Conservation (phyloP, 2,797 vertebrate species). For the Myotis pilosus region DNA sequence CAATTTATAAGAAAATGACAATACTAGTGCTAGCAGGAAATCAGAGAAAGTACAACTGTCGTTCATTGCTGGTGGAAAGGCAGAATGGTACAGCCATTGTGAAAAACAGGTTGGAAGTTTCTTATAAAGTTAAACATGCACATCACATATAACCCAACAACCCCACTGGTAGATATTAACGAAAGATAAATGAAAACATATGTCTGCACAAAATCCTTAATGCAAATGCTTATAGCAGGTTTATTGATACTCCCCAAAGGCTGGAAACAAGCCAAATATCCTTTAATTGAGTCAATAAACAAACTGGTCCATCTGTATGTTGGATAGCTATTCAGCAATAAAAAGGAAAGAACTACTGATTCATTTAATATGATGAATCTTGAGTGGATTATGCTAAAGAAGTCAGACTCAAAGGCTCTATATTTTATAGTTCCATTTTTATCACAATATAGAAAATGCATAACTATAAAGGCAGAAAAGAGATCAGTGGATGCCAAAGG, state of each 20-base stretch:
- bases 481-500: neutral
- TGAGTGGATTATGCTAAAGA: neutral
- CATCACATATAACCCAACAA: neutral
- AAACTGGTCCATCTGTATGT: neutral
- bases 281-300: neutral
- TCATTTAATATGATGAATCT: neutral
- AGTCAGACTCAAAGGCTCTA: neutral
- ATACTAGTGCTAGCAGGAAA: neutral
- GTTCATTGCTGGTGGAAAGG: neutral
- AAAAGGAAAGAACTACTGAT: neutral
- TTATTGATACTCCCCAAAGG: neutral
- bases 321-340: neutral
- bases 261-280: neutral
- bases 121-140: neutral
- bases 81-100: neutral
- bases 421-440: neutral
- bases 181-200: neutral
- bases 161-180: neutral
- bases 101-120: neutral
- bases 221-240: neutral
- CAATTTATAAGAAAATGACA: neutral
- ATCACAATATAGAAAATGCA: neutral
- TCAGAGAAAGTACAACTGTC: neutral
- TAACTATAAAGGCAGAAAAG: neutral
- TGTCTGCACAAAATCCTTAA: neutral